These are phyloP conservation scores for Onychostruthus taczanowskii DNA, from an alignment of 2,113 vertebrate genomes.

Conservation along the genomic window DNA sequence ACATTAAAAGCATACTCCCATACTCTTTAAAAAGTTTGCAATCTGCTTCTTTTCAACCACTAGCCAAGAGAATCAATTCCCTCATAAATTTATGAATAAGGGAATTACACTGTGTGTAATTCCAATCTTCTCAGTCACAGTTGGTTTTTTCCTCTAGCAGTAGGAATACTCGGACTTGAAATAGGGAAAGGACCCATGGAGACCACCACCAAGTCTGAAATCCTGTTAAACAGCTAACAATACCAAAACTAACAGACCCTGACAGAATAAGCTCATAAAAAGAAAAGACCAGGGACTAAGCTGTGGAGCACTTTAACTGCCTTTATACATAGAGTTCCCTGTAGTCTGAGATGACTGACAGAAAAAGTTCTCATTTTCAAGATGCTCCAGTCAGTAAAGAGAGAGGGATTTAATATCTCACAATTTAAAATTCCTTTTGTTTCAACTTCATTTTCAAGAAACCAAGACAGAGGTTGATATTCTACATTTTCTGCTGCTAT, in stretches of 20 bases:
- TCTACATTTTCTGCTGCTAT: not conserved
- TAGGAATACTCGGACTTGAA: conserved; percentile 11
- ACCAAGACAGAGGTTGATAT: not conserved
- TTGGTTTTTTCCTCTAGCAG: conserved; percentile 10
- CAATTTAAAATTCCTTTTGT: not conserved
- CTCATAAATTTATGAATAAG: not conserved
- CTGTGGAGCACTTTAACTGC: not conserved
- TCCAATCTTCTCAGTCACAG: conserved; percentile 51
- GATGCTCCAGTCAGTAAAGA: not conserved
- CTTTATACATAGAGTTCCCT: not conserved
- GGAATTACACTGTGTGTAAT: conserved; percentile 50
- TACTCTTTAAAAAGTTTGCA: not conserved
- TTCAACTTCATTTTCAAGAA: not conserved
- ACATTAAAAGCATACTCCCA: not conserved
- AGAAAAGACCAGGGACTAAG: not conserved
- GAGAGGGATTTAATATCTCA: not conserved
- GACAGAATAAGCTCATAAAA: conserved; percentile 51
- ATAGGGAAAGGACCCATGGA: conserved; percentile 38
- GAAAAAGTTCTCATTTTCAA: not conserved
- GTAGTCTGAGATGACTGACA: not conserved
- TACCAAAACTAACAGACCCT: conserved; percentile 67
- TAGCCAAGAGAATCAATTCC: not conserved
- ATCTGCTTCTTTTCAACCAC: not conserved
- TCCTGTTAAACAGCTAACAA: conserved; percentile 71
- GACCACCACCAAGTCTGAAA: conserved; percentile 68